Evolutionary conservation across 2,797 vertebrate genomes (phyloP), one percentile per base, ranked within the genome.

Genomic region (Macropus fuliginosus): DNA sequence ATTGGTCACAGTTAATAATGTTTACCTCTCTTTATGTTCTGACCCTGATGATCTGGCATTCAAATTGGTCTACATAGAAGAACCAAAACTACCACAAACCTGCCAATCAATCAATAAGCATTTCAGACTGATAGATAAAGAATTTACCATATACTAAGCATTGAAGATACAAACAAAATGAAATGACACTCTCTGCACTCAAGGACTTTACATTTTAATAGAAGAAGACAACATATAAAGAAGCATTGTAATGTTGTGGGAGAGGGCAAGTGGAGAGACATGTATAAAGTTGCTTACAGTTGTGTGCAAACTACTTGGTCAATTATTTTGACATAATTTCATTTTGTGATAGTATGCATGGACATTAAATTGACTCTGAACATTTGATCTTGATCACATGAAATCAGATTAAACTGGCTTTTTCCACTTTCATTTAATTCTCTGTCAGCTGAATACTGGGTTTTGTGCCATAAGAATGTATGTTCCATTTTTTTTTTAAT

Each of bases 11-110:
- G 18, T 52, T 29, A 92, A 91, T 74, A 66, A 29, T 81, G 46
- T 91, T 81, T 92, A 50, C n/a, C 92, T 59, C 91, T 93, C 66
- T 74, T 66, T 74, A 21, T 74, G 96, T 95, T 92, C 81, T 56
- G 24, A 0, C 74, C 59, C 89, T 90, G 92, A 52, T 95, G 34
- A 40, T 74, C 14, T 40, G 1, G 27, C 66, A 55, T 95, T 96
- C 31, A 55, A 91, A 94, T 31, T 74, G 31, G n/a, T n/a, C 14
- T 28, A 40, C 34, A 11, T 3, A 81, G 8, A 2, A 81, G 66
- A 81, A 9, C 40, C 40, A 81, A 40, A 46, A 21, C 9, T 9
- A 46, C 1, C 3, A 46, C 40, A 81, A 46, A 46, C 46, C 21
- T 81, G 27, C 74, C 21, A 11, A 81, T 81, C 34, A n/a, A 66